Evolutionary conservation across 1,140 invertebrate genomes (phyloP).

Genomic region (Phymastichus coffea): DNA sequence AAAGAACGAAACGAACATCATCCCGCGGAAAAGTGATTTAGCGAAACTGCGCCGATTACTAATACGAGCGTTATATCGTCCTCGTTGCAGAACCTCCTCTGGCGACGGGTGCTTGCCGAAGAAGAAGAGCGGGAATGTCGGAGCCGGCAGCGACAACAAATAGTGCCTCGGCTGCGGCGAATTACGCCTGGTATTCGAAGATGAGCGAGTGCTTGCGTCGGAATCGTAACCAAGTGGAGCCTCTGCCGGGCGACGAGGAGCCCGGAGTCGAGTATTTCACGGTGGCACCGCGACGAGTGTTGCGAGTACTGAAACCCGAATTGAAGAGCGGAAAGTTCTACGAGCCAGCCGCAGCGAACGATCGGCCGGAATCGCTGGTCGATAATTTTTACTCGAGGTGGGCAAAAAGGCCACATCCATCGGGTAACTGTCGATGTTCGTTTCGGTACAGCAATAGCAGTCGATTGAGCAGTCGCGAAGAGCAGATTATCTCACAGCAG

Average conservation of each 20-base stretch:
- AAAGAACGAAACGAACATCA: too few species aligned
- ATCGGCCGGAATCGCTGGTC: slow-evolving; percentile 46
- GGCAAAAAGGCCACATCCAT: slow-evolving; percentile 47
- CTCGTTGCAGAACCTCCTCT: too few species aligned
- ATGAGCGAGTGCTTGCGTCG: slow-evolving; percentile 37
- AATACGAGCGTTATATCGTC: too few species aligned
- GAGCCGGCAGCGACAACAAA: not conserved
- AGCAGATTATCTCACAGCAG: slow-evolving; percentile 43
- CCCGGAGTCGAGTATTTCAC: slow-evolving; percentile 50
- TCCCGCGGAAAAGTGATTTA: too few species aligned
- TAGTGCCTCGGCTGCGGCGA: slow-evolving; percentile 1
- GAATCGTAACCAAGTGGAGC: slow-evolving; percentile 34
- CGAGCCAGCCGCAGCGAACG: slow-evolving; percentile 36
- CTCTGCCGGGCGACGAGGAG: slow-evolving; percentile 44
- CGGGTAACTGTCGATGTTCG: slow-evolving; percentile 50
- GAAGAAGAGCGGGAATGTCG: not conserved
- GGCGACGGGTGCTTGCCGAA: too few species aligned
- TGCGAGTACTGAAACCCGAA: slow-evolving; percentile 43
- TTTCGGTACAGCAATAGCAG: slow-evolving; percentile 41
- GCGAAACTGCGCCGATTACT: too few species aligned
- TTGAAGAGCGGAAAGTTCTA: slow-evolving; percentile 41
- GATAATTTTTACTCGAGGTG: slow-evolving; percentile 52
- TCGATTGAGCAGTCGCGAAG: slow-evolving; percentile 38
- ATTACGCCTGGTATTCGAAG: slow-evolving; percentile 43
- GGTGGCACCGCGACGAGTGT: slow-evolving; percentile 43